phyloP scores from a whole-genome alignment of 2,113 vertebrate species.

The Brachyhypopomus gauderio region DNA sequence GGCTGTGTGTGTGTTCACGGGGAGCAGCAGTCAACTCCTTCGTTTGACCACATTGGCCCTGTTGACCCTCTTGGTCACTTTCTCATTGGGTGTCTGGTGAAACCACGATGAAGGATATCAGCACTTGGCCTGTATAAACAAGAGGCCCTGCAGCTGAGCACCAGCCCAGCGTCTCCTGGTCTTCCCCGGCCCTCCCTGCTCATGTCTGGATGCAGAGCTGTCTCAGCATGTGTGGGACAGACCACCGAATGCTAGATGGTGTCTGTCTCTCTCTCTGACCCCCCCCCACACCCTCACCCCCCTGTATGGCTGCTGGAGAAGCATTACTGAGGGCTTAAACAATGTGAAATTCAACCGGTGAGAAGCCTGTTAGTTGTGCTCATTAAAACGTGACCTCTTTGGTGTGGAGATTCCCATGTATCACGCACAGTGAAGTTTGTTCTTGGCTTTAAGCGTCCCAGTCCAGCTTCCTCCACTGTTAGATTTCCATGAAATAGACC shows the following conservation, averaged over 20 bases:
- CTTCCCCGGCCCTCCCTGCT: slow-evolving; percentile 25
- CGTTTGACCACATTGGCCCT: slow-evolving; percentile 64
- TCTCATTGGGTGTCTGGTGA: slow-evolving; percentile 54
- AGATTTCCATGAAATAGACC: too few species aligned
- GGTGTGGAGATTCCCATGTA: too few species aligned
- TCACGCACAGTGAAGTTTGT: too few species aligned
- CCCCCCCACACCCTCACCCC: too few species aligned
- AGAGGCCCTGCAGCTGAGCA: slow-evolving; percentile 64
- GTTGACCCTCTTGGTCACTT: slow-evolving; percentile 65
- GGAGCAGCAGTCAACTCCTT: slow-evolving; percentile 45
- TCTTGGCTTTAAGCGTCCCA: too few species aligned
- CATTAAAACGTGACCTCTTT: too few species aligned
- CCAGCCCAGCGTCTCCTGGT: slow-evolving; percentile 52
- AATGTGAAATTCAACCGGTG: too few species aligned
- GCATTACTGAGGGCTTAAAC: too few species aligned
- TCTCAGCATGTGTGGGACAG: background rate
- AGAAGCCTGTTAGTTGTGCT: too few species aligned
- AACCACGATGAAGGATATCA: slow-evolving; percentile 62
- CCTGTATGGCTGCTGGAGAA: too few species aligned
- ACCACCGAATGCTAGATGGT: background rate
- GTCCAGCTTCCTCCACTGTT: too few species aligned
- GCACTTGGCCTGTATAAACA: slow-evolving; percentile 71
- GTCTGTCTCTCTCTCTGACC: background rate
- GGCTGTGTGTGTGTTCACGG: slow-evolving; percentile 25
- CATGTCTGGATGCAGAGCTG: slow-evolving; percentile 8